Percentiles rank a stretch among this genome's conserved stretches.
Evolutionary conservation across 2,888 invertebrate genomes (phyloP).

Genomic region (Conomelus anceps): DNA sequence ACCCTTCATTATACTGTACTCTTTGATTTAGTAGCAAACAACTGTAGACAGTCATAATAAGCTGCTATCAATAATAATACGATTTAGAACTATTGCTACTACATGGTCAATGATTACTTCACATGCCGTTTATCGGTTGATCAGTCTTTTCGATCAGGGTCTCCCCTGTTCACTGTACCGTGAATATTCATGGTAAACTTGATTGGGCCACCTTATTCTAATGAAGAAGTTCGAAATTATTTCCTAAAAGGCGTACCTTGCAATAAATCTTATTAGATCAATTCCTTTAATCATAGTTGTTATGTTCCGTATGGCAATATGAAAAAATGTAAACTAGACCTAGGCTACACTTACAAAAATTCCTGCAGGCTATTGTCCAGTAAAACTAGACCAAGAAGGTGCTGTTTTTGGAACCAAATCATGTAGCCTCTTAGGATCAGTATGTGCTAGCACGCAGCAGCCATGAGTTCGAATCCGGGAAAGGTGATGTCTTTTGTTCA

Average conservation of each 20-base stretch:
- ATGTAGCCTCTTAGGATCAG: no score
- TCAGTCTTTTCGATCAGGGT: neutral
- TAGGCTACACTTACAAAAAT: neutral
- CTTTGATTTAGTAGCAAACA: neutral
- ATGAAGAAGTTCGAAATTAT: neutral
- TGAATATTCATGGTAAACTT: neutral
- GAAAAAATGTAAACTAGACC: neutral
- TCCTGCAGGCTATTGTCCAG: no score
- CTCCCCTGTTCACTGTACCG: neutral
- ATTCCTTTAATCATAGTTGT: neutral
- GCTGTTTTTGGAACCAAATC: no score
- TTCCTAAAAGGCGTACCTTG: neutral
- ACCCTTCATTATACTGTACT: neutral
- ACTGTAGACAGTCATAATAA: neutral
- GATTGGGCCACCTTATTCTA: neutral
- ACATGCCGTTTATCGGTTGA: neutral
- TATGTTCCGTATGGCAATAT: neutral
- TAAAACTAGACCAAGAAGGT: no score
- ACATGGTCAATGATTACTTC: neutral
- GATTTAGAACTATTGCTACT: neutral
- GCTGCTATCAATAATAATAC: neutral
- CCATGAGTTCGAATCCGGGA: no score
- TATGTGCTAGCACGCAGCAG: no score
- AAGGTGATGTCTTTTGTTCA: no score
- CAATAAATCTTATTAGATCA: neutral